Evolutionary conservation across 35 echinoderm and acorn worm genomes (phyloP), one percentile per base, ranked within the genome.

Genomic region (Ophiothrix spiculata): DNA sequence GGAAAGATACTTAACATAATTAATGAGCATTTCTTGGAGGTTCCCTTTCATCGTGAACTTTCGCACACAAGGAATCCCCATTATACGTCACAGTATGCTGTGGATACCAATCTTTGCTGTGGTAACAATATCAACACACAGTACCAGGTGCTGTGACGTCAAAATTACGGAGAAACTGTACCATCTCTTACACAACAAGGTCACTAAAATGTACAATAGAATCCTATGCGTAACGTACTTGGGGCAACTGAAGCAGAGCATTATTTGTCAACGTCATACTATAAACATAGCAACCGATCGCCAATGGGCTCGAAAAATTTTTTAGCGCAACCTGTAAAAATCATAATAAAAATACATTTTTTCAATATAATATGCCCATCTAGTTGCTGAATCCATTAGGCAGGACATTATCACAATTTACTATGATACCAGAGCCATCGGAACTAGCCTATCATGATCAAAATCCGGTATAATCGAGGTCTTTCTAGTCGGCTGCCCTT

Each of bases 281-380:
- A 69, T 69, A 69, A 69, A 69, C 60, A 69, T 69, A 69, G 60
- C 60, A 69, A 69, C 60, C 16, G 42, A 15, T 28, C n/a, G n/a
- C n/a, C n/a, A n/a, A n/a, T n/a, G n/a, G n/a, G n/a, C n/a, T n/a
- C n/a, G n/a, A n/a, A n/a, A n/a, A n/a, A n/a, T n/a, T n/a, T n/a
- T n/a, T n/a, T n/a, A n/a, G n/a, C n/a, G n/a, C n/a, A n/a, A n/a
- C n/a, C n/a, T n/a, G n/a, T n/a, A n/a, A n/a, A n/a, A n/a, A 69
- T 69, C 60, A 25, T 69, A n/a, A n/a, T 69, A 25, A 25, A 69
- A 6, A 49, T 6, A 69, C 23, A 69, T 69, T 69, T 69, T 69
- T 10, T 69, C 60, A 1, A 69, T 15, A 69, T 25, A 69, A 12
- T 69, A 2, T 12, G 17, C 25, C 16, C 60, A 69, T 28, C 60